Evolutionary conservation across 2,888 invertebrate genomes (phyloP).

Genomic region (Listrodromus nycthemerus): DNA sequence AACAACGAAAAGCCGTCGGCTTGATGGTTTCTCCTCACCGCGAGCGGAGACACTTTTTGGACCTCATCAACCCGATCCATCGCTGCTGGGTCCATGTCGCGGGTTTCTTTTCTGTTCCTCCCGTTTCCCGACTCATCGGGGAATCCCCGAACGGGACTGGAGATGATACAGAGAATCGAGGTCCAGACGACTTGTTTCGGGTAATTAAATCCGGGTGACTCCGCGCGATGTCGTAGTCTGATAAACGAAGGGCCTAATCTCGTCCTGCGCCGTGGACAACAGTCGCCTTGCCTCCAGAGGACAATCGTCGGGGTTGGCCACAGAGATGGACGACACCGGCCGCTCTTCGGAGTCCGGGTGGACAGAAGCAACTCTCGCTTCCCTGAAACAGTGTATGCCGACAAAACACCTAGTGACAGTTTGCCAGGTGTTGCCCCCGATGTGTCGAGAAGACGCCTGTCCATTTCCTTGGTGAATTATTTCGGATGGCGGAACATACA

Average conservation of each 20-base stretch:
- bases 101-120: conserved; percentile 42
- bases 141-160: conserved; percentile 25
- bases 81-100: conserved; percentile 60
- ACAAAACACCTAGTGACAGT: conserved; percentile 25
- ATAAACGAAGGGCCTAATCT: conserved; percentile 75
- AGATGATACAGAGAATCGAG: conserved; percentile 47
- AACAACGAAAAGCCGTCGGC: conserved; percentile 75
- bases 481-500: conserved; percentile 35
- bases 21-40: conserved; percentile 60
- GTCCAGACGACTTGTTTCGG: conserved; percentile 76
- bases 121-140: conserved; percentile 57
- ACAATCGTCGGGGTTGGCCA: conserved; percentile 61
- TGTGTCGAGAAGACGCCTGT: conserved; percentile 50
- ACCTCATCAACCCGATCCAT: conserved; percentile 62
- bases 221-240: conserved; percentile 78
- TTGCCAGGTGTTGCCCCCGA: conserved; percentile 41
- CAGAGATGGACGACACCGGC: conserved; percentile 58
- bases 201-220: conserved; percentile 78
- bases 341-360: conserved; percentile 41
- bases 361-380: conserved; percentile 34
- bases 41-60: conserved; percentile 77
- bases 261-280: conserved; percentile 18
- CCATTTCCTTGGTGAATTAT: conserved; percentile 61
- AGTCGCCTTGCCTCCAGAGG: conserved; percentile 61
- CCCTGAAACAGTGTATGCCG: conserved; percentile 36